Percentiles rank a stretch among this genome's conserved stretches.
phyloP scores from a whole-genome alignment of 2,888 invertebrate genomes.

The Napeogenes sylphis region DNA sequence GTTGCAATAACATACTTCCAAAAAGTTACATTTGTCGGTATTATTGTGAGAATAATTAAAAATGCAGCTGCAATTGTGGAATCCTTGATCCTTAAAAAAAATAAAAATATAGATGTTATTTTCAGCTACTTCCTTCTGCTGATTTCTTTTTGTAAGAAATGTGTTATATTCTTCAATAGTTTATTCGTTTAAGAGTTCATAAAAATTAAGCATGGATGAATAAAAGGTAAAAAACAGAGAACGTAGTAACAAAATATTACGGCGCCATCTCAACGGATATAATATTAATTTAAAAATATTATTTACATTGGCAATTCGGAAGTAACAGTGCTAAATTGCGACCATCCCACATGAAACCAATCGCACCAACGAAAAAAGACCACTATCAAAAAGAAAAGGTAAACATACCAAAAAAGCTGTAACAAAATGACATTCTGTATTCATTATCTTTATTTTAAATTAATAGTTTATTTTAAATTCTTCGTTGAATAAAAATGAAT shows the following conservation, averaged over 20 bases:
- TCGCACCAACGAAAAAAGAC: conserved; percentile 45
- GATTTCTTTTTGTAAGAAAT: no score
- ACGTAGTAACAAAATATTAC: no score
- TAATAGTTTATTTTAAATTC: background rate
- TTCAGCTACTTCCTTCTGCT: no score
- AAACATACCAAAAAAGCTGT: conserved; percentile 43
- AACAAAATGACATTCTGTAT: conserved; percentile 26
- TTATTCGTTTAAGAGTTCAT: no score
- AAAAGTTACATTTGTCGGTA: conserved; percentile 46
- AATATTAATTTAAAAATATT: no score
- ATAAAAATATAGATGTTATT: background rate
- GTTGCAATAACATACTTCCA: conserved; percentile 35
- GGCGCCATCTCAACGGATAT: no score
- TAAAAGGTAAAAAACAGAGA: no score
- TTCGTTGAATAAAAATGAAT: no score
- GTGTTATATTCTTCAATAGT: no score
- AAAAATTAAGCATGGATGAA: no score
- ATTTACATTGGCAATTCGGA: conserved; percentile 39
- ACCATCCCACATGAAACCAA: conserved; percentile 45
- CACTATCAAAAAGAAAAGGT: conserved; percentile 28
- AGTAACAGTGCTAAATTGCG: conserved; percentile 27
- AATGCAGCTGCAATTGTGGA: conserved; percentile 48
- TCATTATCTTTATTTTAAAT: background rate
- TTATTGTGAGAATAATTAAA: conserved; percentile 40
- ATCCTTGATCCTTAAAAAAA: conserved; percentile 49